Percentiles rank a stretch among this genome's conserved stretches.
phyloP scores from a whole-genome alignment of 2,888 invertebrate genomes.

The Aporophyla nigra region DNA sequence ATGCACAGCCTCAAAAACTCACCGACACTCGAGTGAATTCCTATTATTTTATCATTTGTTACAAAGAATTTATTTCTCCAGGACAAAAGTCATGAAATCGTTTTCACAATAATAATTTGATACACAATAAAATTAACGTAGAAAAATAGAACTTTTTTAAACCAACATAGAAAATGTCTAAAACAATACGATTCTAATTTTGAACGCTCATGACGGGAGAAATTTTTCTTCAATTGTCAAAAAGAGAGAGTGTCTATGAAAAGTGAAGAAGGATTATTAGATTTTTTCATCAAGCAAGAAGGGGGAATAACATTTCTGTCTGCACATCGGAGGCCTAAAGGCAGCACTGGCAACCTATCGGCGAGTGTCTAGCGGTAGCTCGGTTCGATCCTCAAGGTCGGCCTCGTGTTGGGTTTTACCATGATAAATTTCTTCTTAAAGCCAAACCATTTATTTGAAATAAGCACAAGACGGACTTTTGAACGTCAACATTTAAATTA shows the following conservation, averaged over 20 bases:
- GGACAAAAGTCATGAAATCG: neutral
- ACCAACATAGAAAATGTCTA: conserved; percentile 9
- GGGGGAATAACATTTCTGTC: neutral
- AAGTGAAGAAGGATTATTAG: neutral
- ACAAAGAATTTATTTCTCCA: neutral
- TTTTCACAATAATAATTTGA: conserved; percentile 19
- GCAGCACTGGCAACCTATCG: too few relatives aligned
- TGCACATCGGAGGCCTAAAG: too few relatives aligned
- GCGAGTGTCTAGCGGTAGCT: too few relatives aligned
- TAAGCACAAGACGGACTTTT: too few relatives aligned
- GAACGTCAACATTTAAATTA: too few relatives aligned
- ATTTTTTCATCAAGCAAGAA: neutral
- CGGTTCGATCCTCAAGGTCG: too few relatives aligned
- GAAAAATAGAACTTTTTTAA: conserved; percentile 8
- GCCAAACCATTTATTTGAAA: too few relatives aligned
- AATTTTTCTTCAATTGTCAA: conserved; percentile 32
- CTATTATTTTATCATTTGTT: conserved; percentile 11
- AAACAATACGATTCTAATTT: conserved; percentile 44
- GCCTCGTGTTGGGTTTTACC: too few relatives aligned
- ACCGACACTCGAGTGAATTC: conserved; percentile 11
- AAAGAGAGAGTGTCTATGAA: conserved; percentile 6
- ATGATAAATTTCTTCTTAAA: too few relatives aligned
- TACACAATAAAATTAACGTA: neutral
- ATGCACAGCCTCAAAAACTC: neutral
- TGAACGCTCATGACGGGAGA: conserved; percentile 14